Base-by-base conservation (phyloP, 2,113 vertebrate species). In the Tautogolabrus adspersus region DNA sequence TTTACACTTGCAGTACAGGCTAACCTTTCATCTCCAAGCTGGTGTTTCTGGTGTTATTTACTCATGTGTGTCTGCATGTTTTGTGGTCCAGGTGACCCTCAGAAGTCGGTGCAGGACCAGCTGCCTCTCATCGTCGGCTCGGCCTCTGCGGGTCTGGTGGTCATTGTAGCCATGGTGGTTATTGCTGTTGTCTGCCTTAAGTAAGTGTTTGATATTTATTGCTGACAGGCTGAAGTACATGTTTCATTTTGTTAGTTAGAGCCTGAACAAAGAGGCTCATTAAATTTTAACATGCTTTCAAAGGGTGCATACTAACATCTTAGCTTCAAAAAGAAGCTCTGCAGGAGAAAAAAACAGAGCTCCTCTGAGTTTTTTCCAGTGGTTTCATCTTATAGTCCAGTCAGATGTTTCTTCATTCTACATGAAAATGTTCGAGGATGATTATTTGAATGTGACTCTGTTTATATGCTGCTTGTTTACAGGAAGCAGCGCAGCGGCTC, bases 101-200 rank as follows among this genome's bases (percentile, higher is more conserved):
- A 96, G 91, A 96, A 94, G 86, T 95, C 94, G 38, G 96, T 97
- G 72, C 97, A 99, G 90, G 98, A 99, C 72, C 95, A 97, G 93
- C 93, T 99, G 75, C 97, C 98, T 47, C 96, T 99, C 75, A 98
- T 99, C 0, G 96, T 99, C 66, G 98, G 98, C 38, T 99, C 98
- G 0, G 97, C 97, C 42, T 96, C 95, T 0, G 98, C 98, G 0
- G 96, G 96, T 3, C 95, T 99, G 57, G 96, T 99, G 42, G 97
- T 99, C 10, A 93, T 99, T 66, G 96, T 97, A 1, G 97, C 96
- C 7, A 92, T 99, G 34, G 96, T 98, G 85, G 96, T 99, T 87
- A 98, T 99, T 0, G 95, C 96, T 22, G 94, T 99, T 0, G 97
- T 99, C 88, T 99, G 97, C 90, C 96, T 98, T 92, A 99, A 97